These are phyloP conservation scores for Phytoseiulus persimilis DNA, from an alignment of 2,888 invertebrate genomes.

Conservation along the genomic window DNA sequence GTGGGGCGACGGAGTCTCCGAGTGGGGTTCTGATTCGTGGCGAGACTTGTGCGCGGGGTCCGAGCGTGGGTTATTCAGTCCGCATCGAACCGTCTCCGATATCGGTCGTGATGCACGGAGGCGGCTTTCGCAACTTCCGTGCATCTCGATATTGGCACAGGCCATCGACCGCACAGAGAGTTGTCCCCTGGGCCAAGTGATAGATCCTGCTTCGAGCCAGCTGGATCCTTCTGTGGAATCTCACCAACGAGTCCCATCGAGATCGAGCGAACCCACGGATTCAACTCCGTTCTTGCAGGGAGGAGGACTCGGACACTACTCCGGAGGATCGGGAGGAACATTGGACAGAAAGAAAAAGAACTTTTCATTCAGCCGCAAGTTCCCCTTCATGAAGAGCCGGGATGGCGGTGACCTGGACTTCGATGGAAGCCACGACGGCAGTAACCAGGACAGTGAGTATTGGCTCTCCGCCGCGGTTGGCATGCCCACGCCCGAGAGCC, in stretches of 20 bases:
- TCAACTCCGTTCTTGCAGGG: slow-evolving; percentile 11
- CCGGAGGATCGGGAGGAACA: slow-evolving; percentile 52
- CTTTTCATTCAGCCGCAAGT: slow-evolving; percentile 92
- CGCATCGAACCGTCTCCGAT: not conserved
- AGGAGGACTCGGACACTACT: slow-evolving; percentile 39
- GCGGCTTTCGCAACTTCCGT: not conserved
- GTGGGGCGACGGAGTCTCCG: no score
- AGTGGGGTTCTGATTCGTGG: not conserved
- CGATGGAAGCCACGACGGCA: slow-evolving; percentile 48
- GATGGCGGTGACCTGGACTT: slow-evolving; percentile 69
- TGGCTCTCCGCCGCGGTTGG: not conserved
- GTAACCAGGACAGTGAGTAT: slow-evolving; percentile 50
- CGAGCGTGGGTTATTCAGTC: not conserved
- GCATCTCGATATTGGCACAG: not conserved
- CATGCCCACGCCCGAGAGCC: not conserved
- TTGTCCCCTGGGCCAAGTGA: not conserved
- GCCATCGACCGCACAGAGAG: not conserved
- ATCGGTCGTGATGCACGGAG: not conserved
- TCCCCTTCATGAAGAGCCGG: slow-evolving; percentile 99
- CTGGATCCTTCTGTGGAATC: no score
- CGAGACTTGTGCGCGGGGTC: not conserved
- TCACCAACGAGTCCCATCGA: no score
- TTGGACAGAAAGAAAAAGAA: slow-evolving; percentile 95
- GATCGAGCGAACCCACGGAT: no score
- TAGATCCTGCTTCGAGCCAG: not conserved